Percentiles rank a stretch among this genome's conserved stretches.
Conservation (phyloP, 1,140 invertebrate genomes). For the Lasaia peninsularis region DNA sequence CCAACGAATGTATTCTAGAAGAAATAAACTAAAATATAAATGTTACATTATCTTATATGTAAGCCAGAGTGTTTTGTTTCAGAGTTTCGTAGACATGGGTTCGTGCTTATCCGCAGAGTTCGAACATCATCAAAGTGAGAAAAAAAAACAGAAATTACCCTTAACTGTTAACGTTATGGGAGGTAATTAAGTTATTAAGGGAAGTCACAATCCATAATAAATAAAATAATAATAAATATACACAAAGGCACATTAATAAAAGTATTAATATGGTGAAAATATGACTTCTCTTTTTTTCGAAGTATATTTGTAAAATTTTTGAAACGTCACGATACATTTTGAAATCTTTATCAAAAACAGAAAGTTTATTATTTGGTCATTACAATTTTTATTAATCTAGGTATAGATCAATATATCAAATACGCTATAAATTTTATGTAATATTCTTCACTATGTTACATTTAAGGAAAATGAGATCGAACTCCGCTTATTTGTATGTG, state of each 20-base stretch:
- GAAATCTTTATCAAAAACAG: too few species aligned
- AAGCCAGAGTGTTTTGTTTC: slow-evolving; percentile 46
- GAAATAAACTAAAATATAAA: slow-evolving; percentile 50
- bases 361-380: too few species aligned
- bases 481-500: slow-evolving; percentile 16
- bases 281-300: background rate
- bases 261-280: background rate
- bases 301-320: too few species aligned
- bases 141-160: background rate
- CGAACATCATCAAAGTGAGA: background rate
- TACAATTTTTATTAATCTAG: too few species aligned
- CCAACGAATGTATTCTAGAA: slow-evolving; percentile 57
- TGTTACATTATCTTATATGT: slow-evolving; percentile 54
- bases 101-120: slow-evolving; percentile 23
- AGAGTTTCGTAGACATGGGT: slow-evolving; percentile 32
- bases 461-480: background rate
- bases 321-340: too few species aligned
- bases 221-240: background rate
- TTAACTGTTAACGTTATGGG: too few species aligned
- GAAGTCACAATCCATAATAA: too few species aligned
- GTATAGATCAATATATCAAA: too few species aligned
- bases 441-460: background rate
- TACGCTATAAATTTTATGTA: too few species aligned
- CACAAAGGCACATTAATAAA: background rate
- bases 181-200: too few species aligned